These are phyloP conservation scores for Coremacera marginata DNA, from an alignment of 2,888 invertebrate genomes.

Conservation along the genomic window DNA sequence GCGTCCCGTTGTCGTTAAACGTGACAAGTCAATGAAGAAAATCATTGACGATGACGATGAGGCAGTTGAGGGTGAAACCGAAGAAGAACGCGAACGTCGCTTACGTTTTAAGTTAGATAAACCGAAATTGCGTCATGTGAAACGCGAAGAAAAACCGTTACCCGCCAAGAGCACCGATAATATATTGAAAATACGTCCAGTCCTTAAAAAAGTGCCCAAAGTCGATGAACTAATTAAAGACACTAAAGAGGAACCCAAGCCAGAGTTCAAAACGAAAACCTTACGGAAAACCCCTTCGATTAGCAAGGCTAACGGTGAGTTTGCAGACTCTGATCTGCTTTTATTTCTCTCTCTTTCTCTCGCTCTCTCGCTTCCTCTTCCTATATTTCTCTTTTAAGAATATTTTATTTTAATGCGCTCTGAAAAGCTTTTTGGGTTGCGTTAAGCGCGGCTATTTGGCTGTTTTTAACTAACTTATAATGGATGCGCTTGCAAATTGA, in stretches of 20 bases:
- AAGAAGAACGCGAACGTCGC: slow-evolving; percentile 64
- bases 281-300: slow-evolving; percentile 65
- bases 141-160: slow-evolving; percentile 66
- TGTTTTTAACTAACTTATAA: too few species aligned
- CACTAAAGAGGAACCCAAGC: slow-evolving; percentile 63
- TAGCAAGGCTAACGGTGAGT: slow-evolving; percentile 66
- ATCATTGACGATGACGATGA: slow-evolving; percentile 61
- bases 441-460: too few species aligned
- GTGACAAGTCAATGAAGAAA: slow-evolving; percentile 66
- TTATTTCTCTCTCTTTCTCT: background rate
- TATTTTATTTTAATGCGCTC: too few species aligned
- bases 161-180: slow-evolving; percentile 66
- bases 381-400: too few species aligned
- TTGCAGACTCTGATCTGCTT: background rate
- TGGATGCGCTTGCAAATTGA: too few species aligned
- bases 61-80: slow-evolving; percentile 65
- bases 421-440: too few species aligned
- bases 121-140: slow-evolving; percentile 66
- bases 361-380: background rate
- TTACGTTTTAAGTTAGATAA: slow-evolving; percentile 66
- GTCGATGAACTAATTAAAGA: slow-evolving; percentile 66
- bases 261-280: slow-evolving; percentile 67
- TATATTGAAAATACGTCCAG: slow-evolving; percentile 65
- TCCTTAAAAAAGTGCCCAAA: slow-evolving; percentile 67
- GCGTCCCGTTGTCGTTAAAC: slow-evolving; percentile 64